Percentiles rank a stretch among this genome's conserved stretches.
Conservation (phyloP, 1,140 invertebrate species). For the Aphaenogaster floridana region DNA sequence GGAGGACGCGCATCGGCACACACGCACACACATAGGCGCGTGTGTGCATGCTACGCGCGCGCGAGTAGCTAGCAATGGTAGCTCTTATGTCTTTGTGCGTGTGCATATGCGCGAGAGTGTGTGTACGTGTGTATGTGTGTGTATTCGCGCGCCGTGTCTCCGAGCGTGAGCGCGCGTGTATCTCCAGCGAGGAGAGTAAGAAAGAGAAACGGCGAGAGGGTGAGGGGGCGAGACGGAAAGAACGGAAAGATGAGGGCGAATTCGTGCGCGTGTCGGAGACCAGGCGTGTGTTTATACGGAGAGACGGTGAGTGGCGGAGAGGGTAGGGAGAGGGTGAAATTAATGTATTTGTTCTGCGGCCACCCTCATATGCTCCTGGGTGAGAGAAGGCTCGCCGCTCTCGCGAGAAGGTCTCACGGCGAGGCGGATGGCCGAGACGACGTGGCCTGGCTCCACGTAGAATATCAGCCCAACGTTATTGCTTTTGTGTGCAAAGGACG, state of each 20-base stretch:
- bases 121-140: neutral
- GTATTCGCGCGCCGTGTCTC: slow-evolving; percentile 34
- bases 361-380: slow-evolving; percentile 82
- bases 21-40: neutral
- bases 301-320: slow-evolving; percentile 39
- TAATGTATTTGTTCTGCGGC: slow-evolving; percentile 85
- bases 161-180: slow-evolving; percentile 50
- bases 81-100: slow-evolving; percentile 52
- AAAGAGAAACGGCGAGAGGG: slow-evolving; percentile 9
- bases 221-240: slow-evolving; percentile 48
- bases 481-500: slow-evolving; percentile 77
- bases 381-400: slow-evolving; percentile 69
- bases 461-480: slow-evolving; percentile 76
- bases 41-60: slow-evolving; percentile 6
- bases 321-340: slow-evolving; percentile 79
- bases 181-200: slow-evolving; percentile 40
- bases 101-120: neutral
- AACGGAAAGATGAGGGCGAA: slow-evolving; percentile 63
- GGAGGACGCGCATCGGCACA: slow-evolving; percentile 82
- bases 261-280: slow-evolving; percentile 50
- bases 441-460: slow-evolving; percentile 68
- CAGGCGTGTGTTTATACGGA: slow-evolving; percentile 65
- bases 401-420: slow-evolving; percentile 74
- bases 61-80: slow-evolving; percentile 35
- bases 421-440: slow-evolving; percentile 70